Evolutionary conservation across 2,888 invertebrate genomes (phyloP).

Genomic region (Hirudinaria manillensis): DNA sequence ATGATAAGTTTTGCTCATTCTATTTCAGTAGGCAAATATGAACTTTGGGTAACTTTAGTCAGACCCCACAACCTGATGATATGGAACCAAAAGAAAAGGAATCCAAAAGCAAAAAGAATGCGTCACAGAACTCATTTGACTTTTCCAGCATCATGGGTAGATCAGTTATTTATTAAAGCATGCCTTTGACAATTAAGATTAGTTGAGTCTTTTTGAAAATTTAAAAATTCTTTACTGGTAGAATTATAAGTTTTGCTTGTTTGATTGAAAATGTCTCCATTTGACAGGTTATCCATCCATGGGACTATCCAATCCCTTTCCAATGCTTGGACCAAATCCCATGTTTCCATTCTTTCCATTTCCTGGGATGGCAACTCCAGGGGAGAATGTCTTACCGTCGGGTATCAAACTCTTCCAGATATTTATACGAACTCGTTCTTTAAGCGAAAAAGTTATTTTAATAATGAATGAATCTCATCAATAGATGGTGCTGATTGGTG

Average conservation of each 20-base stretch:
- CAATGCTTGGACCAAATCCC: slow-evolving; percentile 46
- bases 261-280: not conserved
- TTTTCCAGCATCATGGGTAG: slow-evolving; percentile 19
- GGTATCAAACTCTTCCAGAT: slow-evolving; percentile 38
- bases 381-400: slow-evolving; percentile 46
- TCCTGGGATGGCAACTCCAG: slow-evolving; percentile 18
- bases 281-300: slow-evolving; percentile 41
- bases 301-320: slow-evolving; percentile 48
- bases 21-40: slow-evolving; percentile 6
- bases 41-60: not conserved
- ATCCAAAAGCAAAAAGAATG: slow-evolving; percentile 14
- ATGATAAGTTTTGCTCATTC: not conserved
- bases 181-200: no score
- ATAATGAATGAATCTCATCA: not conserved
- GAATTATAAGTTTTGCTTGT: no score
- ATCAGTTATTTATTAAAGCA: not conserved
- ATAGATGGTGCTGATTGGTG: slow-evolving; percentile 47
- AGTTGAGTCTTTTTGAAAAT: no score
- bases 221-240: no score
- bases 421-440: not conserved
- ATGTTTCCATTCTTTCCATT: slow-evolving; percentile 42
- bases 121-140: not conserved
- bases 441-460: not conserved
- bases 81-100: slow-evolving; percentile 21
- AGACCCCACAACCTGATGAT: not conserved